These are phyloP conservation scores for Clinocottus analis DNA, from an alignment of 2,113 vertebrate genomes.

Conservation along the genomic window DNA sequence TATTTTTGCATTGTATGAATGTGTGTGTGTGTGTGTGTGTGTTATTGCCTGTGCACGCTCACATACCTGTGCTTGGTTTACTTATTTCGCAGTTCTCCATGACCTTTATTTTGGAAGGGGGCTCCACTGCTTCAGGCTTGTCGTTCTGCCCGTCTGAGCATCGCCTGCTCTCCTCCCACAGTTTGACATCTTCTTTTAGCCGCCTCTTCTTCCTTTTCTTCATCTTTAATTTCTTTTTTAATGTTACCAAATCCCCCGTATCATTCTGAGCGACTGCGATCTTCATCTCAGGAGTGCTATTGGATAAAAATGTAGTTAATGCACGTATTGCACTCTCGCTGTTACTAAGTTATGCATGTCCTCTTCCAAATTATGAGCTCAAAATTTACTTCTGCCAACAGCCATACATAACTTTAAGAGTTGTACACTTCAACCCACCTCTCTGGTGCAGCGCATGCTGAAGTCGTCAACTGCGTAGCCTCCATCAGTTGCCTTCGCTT, in stretches of 20 bases:
- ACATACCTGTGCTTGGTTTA: slow-evolving; percentile 53
- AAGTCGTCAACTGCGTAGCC: slow-evolving; percentile 38
- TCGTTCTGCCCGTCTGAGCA: slow-evolving; percentile 1
- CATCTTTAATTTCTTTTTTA: slow-evolving; percentile 68
- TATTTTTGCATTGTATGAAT: not conserved
- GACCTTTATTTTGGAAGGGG: slow-evolving; percentile 34
- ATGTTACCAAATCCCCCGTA: not conserved
- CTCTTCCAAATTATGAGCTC: not conserved
- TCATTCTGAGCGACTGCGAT: slow-evolving; percentile 1
- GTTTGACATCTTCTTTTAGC: slow-evolving; percentile 64
- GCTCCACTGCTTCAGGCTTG: slow-evolving; percentile 36
- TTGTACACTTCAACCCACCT: slow-evolving; percentile 57
- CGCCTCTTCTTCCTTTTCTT: slow-evolving; percentile 63
- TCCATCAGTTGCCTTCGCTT: slow-evolving; percentile 54
- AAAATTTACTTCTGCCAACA: not conserved
- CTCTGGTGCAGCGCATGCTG: slow-evolving; percentile 42
- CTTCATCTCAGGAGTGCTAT: slow-evolving; percentile 41
- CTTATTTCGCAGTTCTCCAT: slow-evolving; percentile 12
- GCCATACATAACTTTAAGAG: not conserved
- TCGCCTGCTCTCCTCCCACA: slow-evolving; percentile 49
- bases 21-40: not conserved
- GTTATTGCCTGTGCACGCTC: not conserved
- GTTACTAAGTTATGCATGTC: not conserved
- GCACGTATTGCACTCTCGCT: too few relatives aligned
- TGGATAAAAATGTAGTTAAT: not conserved